These are phyloP conservation scores for Vespertilio murinus DNA, from an alignment of 2,797 vertebrate species.

Conservation along the genomic window DNA sequence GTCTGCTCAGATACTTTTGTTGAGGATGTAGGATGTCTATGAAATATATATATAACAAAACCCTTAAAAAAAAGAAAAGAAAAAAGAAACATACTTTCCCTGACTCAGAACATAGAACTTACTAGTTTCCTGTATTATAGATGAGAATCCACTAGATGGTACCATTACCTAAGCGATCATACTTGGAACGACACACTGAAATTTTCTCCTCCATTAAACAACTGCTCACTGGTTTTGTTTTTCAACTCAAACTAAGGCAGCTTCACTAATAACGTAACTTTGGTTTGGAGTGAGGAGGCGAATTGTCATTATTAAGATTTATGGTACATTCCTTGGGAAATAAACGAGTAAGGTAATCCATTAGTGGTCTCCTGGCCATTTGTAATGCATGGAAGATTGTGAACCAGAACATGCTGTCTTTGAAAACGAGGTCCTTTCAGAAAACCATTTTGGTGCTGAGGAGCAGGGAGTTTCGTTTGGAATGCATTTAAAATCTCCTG, in stretches of 20 bases:
- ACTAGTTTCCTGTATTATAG: background rate
- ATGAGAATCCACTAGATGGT: conserved; percentile 81
- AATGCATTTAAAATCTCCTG: conserved; percentile 31
- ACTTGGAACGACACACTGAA: rapidly evolving
- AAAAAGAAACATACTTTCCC: background rate
- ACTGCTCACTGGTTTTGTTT: conserved; percentile 51
- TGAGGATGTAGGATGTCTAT: background rate
- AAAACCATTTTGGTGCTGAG: conserved; percentile 37
- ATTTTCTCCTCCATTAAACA: conserved; percentile 24
- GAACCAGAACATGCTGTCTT: background rate
- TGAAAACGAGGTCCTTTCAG: conserved; percentile 42
- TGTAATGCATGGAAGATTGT: background rate
- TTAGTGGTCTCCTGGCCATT: conserved; percentile 34
- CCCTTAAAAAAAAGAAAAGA: background rate
- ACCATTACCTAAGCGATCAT: conserved; percentile 73
- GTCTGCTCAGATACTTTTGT: background rate
- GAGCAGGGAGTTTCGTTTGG: conserved; percentile 12
- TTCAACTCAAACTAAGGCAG: conserved; percentile 13
- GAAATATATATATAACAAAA: background rate
- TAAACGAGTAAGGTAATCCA: conserved; percentile 45
- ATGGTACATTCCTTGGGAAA: conserved; percentile 57
- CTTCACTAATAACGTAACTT: conserved; percentile 49
- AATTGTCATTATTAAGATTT: conserved; percentile 64
- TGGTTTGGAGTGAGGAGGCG: conserved; percentile 45
- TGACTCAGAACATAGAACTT: background rate